Base-by-base conservation (phyloP, 2,888 invertebrate species). In the Plemyria rubiginata region DNA sequence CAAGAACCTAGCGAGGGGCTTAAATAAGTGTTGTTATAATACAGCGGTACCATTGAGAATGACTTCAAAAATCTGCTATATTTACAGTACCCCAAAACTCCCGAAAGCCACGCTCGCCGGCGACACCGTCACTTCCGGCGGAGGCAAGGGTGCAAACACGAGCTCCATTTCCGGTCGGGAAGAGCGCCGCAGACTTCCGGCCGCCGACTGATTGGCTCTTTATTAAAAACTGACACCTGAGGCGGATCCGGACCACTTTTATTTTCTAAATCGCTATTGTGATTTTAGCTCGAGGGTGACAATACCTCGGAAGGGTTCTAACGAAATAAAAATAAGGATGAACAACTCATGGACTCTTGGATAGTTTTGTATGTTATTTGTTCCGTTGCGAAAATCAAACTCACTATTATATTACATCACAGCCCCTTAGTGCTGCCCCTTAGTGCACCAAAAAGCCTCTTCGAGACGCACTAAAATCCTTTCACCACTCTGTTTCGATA, bases 161-260 rank as follows among this genome's bases (percentile, higher is more conserved):
- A 81, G 85, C 85, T 84, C 91, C 88, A 92, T 92, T 92, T 92
- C 92, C 92, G 85, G 83, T 65, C 76, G 82, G 89, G 90, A 90
- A 87, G 83, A 83, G 78, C 76, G 77, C 76, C 82, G 86, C 84
- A 80, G 76, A 79, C 85, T 74, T 90, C 90, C 90, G 90, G 84
- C 81, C 77, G 79, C 74, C 79, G 89, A 88, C 88, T 92, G 92
- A 91, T 92, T 91, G 91, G 88, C 80, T 78, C 86, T 88, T 90
- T 92, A 92, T 92, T 92, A 92, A 92, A 92, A 90, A 87, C 86
- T 85, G 88, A 90, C 90, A 91, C 92, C 91, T 90, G 86, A 80
- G 90, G 91, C 90, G 79, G 75, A 86, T 68, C 71, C 70, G 70
- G 71, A 55, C 13, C 13, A 32, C 16, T 63, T 63, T 55, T 60